A percentile compares a stretch with the other conserved stretches of the same genome.
Evolutionary conservation across 2,797 vertebrate species (phyloP).

Genomic region (Adrianichthys oophorus): DNA sequence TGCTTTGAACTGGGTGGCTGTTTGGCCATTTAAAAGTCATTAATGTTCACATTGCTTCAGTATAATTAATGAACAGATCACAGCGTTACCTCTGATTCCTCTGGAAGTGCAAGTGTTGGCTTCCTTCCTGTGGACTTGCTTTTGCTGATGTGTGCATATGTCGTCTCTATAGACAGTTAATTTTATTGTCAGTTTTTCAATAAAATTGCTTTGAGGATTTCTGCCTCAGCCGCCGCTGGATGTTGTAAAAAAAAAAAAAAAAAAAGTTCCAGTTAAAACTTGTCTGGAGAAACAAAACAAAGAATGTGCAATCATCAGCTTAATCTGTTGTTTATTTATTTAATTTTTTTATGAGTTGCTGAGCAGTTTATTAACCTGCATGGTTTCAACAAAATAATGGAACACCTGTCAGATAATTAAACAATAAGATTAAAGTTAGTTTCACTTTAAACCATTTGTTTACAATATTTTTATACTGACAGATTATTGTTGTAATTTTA

Average conservation of each 20-base stretch:
- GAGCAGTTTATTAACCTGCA: not conserved
- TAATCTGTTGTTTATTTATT: not conserved
- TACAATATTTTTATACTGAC: not conserved
- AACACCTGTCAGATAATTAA: slow-evolving; percentile 5
- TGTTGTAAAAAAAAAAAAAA: slow-evolving; percentile 2
- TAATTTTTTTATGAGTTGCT: not conserved
- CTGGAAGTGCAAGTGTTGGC: not conserved
- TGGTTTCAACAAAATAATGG: not conserved
- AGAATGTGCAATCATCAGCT: not conserved
- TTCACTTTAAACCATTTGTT: slow-evolving; percentile 2
- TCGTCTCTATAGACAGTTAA: slow-evolving; percentile 6
- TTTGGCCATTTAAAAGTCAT: slow-evolving; percentile 18
- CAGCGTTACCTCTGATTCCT: slow-evolving; percentile 16
- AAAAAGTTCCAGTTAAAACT: not conserved
- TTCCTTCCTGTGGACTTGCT: not conserved
- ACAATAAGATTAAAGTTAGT: not conserved
- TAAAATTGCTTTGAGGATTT: not conserved
- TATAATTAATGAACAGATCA: slow-evolving; percentile 30
- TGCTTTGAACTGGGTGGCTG: slow-evolving; percentile 21
- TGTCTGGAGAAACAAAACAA: not conserved
- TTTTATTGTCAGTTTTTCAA: slow-evolving; percentile 12
- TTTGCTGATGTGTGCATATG: slow-evolving; percentile 16
- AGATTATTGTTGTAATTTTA: not conserved
- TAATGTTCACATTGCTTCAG: slow-evolving; percentile 17
- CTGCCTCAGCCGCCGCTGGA: not conserved